Percentiles rank a stretch among this genome's conserved stretches.
phyloP scores from a whole-genome alignment of 2,113 vertebrate species.

The Speoplatyrhinus poulsoni region DNA sequence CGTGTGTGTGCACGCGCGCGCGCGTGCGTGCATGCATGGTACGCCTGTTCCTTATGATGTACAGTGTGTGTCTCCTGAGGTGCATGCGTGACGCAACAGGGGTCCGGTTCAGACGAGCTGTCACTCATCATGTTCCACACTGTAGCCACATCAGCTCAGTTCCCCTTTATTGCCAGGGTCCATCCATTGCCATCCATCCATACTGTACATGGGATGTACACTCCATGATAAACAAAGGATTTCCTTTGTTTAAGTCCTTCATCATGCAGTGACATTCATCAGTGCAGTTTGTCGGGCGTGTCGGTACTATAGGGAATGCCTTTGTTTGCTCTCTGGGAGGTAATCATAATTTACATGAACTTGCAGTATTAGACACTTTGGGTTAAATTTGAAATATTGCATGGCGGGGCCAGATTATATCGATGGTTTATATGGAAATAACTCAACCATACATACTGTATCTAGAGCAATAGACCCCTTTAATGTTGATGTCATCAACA shows the following conservation, averaged over 20 bases:
- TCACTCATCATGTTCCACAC: not conserved
- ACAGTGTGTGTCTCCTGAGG: constrained; percentile 9
- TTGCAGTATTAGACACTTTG: not conserved
- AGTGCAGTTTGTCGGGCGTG: not conserved
- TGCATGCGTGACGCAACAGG: not conserved
- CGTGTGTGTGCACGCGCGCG: too few relatives aligned
- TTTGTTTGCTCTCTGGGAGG: not conserved
- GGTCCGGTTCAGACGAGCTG: too few relatives aligned
- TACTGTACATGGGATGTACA: constrained; percentile 26
- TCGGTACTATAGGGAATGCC: not conserved
- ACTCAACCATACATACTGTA: too few relatives aligned
- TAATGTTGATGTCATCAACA: too few relatives aligned
- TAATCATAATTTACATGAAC: not conserved
- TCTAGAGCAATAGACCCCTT: too few relatives aligned
- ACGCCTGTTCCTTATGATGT: constrained; percentile 33
- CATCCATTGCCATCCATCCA: constrained; percentile 13
- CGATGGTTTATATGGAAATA: too few relatives aligned
- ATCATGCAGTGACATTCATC: constrained; percentile 44
- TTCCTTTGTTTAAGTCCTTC: constrained; percentile 58
- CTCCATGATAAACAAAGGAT: constrained; percentile 65
- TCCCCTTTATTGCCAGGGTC: not conserved
- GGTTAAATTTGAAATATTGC: not conserved
- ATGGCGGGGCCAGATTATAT: too few relatives aligned
- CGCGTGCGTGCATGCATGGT: not conserved
- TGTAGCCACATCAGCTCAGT: not conserved